These are phyloP conservation scores for Myripristis jacobus DNA, from an alignment of 2,797 vertebrate species.

Conservation along the genomic window DNA sequence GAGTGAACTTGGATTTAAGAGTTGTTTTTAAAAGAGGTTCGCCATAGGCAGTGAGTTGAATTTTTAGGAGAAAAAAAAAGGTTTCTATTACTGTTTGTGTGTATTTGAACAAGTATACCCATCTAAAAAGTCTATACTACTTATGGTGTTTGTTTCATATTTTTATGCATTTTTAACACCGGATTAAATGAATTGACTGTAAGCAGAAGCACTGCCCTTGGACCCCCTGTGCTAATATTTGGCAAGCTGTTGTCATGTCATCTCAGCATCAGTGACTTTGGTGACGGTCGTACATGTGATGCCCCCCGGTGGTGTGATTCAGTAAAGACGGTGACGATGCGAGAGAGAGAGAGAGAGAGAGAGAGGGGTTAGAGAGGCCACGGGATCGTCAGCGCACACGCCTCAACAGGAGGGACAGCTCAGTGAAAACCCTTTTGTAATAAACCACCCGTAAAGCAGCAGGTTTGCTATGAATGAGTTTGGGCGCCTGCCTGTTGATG, in stretches of 20 bases:
- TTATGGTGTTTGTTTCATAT: conserved; percentile 65
- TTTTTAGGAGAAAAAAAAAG: conserved; percentile 72
- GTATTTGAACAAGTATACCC: conserved; percentile 75
- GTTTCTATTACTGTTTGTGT: conserved; percentile 75
- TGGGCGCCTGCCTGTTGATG: conserved; percentile 82
- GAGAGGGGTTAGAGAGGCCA: conserved; percentile 13
- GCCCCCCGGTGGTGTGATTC: conserved; percentile 41
- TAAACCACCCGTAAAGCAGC: conserved; percentile 87
- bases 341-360: neutral
- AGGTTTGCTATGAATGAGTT: conserved; percentile 90
- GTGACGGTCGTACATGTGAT: conserved; percentile 19
- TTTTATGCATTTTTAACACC: conserved; percentile 76
- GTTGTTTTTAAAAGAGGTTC: conserved; percentile 51
- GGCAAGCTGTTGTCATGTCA: conserved; percentile 8
- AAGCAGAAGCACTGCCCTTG: conserved; percentile 79
- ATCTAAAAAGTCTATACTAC: conserved; percentile 71
- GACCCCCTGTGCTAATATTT: conserved; percentile 39
- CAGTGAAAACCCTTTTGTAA: conserved; percentile 86
- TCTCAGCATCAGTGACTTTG: conserved; percentile 1
- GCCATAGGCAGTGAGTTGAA: conserved; percentile 71
- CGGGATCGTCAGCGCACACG: conserved; percentile 67
- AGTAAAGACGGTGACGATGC: neutral
- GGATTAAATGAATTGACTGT: conserved; percentile 72
- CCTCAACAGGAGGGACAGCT: conserved; percentile 78
- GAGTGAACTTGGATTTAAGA: conserved; percentile 46